Percentiles rank a stretch among this genome's conserved stretches.
These are phyloP conservation scores for Ophion obscuratus DNA, from an alignment of 2,888 invertebrate species.

Conservation along the genomic window DNA sequence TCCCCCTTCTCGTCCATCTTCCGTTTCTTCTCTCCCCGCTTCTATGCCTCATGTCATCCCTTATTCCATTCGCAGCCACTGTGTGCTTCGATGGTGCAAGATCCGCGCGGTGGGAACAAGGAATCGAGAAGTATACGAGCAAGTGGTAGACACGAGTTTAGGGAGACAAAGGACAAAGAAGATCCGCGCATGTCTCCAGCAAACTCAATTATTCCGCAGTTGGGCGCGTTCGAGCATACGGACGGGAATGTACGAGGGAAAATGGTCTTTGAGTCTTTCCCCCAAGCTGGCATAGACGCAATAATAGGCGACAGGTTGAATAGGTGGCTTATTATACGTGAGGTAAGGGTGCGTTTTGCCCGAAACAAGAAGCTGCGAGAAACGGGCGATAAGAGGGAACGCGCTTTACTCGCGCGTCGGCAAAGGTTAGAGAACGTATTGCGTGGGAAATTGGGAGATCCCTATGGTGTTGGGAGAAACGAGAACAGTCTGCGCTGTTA, in stretches of 20 bases:
- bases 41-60: no score
- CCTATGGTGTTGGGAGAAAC: not conserved
- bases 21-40: no score
- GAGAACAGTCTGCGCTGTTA: conserved; percentile 16
- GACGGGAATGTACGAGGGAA: conserved; percentile 8
- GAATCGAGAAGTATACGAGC: not conserved
- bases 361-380: conserved; percentile 43
- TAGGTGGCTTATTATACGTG: conserved; percentile 12
- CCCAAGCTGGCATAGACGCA: conserved; percentile 56
- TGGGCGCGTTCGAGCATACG: conserved; percentile 31
- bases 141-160: not conserved
- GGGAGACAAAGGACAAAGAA: conserved; percentile 2
- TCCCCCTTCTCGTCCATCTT: no score
- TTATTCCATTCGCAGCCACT: no score
- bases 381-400: conserved; percentile 51
- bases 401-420: conserved; percentile 41
- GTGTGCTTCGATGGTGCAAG: no score
- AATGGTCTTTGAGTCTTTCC: conserved; percentile 58
- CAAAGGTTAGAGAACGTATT: not conserved
- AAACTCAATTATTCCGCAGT: conserved; percentile 67
- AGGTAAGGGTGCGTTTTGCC: not conserved
- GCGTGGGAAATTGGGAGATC: conserved; percentile 4
- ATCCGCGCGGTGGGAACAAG: not conserved
- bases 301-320: conserved; percentile 57
- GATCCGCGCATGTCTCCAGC: conserved; percentile 32